These are phyloP conservation scores for Podarcis muralis DNA, from an alignment of 2,113 vertebrate species.

Conservation along the genomic window DNA sequence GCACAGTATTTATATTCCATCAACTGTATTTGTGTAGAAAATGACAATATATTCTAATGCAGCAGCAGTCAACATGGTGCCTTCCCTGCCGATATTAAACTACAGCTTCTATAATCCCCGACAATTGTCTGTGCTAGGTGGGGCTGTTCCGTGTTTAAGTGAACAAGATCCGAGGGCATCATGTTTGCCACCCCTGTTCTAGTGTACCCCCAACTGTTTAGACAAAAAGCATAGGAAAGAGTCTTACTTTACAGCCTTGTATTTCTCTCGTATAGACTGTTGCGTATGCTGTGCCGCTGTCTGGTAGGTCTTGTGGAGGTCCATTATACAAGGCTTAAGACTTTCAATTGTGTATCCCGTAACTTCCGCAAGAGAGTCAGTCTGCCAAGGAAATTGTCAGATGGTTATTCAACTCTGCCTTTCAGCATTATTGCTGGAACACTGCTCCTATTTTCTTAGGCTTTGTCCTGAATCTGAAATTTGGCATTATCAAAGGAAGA, in stretches of 20 bases:
- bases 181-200: too few relatives aligned
- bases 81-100: too few relatives aligned
- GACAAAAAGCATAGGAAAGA: background rate
- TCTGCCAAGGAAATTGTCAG: conserved; percentile 68
- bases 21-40: background rate
- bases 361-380: conserved; percentile 79
- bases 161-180: too few relatives aligned
- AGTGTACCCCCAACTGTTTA: background rate
- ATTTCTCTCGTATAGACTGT: conserved; percentile 95
- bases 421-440: background rate
- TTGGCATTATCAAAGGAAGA: too few relatives aligned
- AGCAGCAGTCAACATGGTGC: too few relatives aligned
- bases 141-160: too few relatives aligned
- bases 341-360: conserved; percentile 87
- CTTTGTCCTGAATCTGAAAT: background rate
- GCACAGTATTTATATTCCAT: background rate
- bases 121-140: too few relatives aligned
- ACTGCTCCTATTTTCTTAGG: background rate
- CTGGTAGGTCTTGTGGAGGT: conserved; percentile 90
- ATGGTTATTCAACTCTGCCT: background rate
- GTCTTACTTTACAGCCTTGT: conserved; percentile 91
- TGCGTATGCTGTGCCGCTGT: conserved; percentile 88
- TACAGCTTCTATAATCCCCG: too few relatives aligned
- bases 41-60: background rate
- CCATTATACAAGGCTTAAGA: conserved; percentile 89